Evolutionary conservation across 2,797 vertebrate genomes (phyloP).

Genomic region (Cuculus canorus): DNA sequence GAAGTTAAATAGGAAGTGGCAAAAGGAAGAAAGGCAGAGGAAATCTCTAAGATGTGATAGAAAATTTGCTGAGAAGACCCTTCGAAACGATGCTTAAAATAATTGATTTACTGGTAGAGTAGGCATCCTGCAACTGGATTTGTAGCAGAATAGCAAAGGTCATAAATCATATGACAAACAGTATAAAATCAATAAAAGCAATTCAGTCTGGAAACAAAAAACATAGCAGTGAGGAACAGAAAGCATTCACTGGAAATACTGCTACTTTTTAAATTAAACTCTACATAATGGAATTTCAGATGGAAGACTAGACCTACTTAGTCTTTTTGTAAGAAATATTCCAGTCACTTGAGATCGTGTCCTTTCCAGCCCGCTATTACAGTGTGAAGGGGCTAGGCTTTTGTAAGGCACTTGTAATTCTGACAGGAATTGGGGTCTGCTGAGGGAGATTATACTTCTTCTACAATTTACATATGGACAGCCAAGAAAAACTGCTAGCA

Average conservation of each 20-base stretch:
- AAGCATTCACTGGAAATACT: background rate
- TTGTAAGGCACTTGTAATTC: background rate
- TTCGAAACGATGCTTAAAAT: background rate
- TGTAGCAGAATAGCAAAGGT: background rate
- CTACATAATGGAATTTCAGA: background rate
- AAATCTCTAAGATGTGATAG: background rate
- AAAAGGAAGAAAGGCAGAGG: background rate
- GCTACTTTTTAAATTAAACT: background rate
- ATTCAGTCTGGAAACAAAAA: constrained; percentile 15
- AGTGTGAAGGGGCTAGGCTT: background rate
- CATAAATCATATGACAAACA: constrained; percentile 18
- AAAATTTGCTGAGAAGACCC: background rate
- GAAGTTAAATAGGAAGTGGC: background rate
- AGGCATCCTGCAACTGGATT: background rate
- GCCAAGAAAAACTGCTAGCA: background rate
- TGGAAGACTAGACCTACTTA: background rate
- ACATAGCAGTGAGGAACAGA: background rate
- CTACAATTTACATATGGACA: background rate
- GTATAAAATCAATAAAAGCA: constrained; percentile 27
- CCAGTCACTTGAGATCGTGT: background rate
- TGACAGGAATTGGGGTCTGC: background rate
- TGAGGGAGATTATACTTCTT: background rate
- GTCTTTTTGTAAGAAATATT: background rate
- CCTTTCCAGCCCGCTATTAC: background rate
- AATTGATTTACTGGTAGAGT: background rate